Evolutionary conservation across 2,113 vertebrate genomes (phyloP).

Genomic region (Ivindomyrus marchei): DNA sequence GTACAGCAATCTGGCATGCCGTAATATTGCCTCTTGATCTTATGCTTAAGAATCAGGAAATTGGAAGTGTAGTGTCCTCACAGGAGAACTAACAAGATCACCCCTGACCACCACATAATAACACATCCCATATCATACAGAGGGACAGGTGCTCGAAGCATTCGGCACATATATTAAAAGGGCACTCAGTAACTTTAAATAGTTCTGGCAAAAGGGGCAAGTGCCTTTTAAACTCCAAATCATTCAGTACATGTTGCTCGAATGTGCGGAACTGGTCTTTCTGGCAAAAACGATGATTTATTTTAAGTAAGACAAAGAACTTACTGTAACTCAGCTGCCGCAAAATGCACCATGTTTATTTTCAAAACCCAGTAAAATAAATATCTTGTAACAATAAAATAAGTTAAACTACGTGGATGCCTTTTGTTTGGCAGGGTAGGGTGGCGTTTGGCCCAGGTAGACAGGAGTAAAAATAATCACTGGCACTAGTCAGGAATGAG

Average conservation of each 20-base stretch:
- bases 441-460: background rate
- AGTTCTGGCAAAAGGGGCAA: no score
- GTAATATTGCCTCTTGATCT: background rate
- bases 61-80: background rate
- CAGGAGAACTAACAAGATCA: background rate
- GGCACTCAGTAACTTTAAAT: background rate
- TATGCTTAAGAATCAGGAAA: background rate
- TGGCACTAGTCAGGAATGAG: background rate
- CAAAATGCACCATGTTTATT: slow-evolving; percentile 38
- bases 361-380: slow-evolving; percentile 35
- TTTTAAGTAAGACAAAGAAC: background rate
- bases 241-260: background rate
- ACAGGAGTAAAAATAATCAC: slow-evolving; percentile 21
- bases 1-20: background rate
- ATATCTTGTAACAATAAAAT: slow-evolving; percentile 5
- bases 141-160: background rate
- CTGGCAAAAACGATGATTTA: background rate
- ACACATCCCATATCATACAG: background rate
- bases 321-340: background rate
- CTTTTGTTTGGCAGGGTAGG: slow-evolving; percentile 12
- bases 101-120: background rate
- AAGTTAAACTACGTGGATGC: slow-evolving; percentile 25
- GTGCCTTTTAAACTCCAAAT: background rate
- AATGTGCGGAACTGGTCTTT: background rate
- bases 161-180: background rate